These are phyloP conservation scores for Panonychus citri DNA, from an alignment of 1,140 invertebrate genomes.

Conservation along the genomic window DNA sequence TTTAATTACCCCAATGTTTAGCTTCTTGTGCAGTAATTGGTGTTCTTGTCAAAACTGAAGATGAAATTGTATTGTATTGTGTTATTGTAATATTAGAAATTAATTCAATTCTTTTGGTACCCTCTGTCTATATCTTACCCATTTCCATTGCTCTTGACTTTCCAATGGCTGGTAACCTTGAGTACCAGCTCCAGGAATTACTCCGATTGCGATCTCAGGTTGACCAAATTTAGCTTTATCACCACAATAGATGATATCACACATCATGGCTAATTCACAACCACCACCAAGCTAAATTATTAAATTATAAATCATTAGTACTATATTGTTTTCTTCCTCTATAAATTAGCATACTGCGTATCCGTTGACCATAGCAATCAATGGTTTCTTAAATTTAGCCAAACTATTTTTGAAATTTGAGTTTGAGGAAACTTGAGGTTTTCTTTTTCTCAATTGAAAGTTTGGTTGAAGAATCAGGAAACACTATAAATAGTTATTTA, in stretches of 20 bases:
- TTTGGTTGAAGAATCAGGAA: too few relatives aligned
- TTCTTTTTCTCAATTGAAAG: too few relatives aligned
- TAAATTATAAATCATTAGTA: conserved; percentile 11
- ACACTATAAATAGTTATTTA: too few relatives aligned
- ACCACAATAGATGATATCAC: conserved; percentile 95
- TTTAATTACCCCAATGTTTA: conserved; percentile 52
- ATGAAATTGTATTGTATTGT: too few relatives aligned
- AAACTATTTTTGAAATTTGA: too few relatives aligned
- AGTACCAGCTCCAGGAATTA: conserved; percentile 87
- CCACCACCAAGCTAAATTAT: conserved; percentile 62
- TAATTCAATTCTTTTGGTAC: too few relatives aligned
- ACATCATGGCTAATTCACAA: conserved; percentile 96
- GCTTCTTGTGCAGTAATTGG: conserved; percentile 75
- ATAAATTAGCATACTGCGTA: conserved; percentile 48
- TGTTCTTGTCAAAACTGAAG: conserved; percentile 54
- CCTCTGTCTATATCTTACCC: conserved; percentile 16
- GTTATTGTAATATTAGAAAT: too few relatives aligned
- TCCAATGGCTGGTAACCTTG: conserved; percentile 73
- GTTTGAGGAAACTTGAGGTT: too few relatives aligned
- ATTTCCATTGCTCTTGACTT: conserved; percentile 99
- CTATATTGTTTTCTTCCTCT: background rate
- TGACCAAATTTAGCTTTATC: conserved; percentile 95
- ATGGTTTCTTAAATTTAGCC: conserved; percentile 55
- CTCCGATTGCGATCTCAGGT: conserved; percentile 87
- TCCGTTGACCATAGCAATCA: conserved; percentile 97